phyloP scores from a whole-genome alignment of 2,113 vertebrate species.

The Ceyx margarethae region DNA sequence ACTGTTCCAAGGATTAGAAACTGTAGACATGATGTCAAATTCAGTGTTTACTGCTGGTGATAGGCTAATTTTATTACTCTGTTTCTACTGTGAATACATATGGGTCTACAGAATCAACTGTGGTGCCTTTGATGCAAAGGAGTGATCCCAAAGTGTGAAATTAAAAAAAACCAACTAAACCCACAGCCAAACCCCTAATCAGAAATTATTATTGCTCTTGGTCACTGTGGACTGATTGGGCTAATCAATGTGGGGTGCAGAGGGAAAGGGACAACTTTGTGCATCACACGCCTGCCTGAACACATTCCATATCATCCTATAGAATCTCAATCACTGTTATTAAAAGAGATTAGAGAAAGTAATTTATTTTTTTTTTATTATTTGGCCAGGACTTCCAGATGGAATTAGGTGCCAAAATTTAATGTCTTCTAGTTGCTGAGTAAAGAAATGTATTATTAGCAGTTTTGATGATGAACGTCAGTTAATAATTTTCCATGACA shows the following conservation, averaged over 20 bases:
- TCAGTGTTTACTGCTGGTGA: neutral
- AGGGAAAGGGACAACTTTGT: neutral
- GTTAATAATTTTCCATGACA: neutral
- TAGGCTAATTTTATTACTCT: neutral
- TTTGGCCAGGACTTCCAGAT: neutral
- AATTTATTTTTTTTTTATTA: no score
- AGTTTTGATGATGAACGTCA: neutral
- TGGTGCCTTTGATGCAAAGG: neutral
- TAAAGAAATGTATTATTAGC: neutral
- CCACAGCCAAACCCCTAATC: neutral
- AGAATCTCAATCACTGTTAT: neutral
- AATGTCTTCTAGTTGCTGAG: neutral
- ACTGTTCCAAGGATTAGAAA: neutral
- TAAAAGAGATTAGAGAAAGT: neutral
- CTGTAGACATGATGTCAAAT: neutral
- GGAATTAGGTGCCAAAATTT: neutral
- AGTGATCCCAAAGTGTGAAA: neutral
- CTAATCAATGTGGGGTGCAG: neutral
- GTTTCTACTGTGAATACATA: neutral
- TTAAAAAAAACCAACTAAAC: fast-evolving
- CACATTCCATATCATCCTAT: neutral
- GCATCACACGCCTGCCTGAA: neutral
- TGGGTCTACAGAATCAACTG: neutral
- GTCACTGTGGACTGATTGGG: neutral
- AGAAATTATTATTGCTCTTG: neutral